Conservation (phyloP, 2,888 invertebrate genomes). For the Lordiphosa andalusiaca region DNA sequence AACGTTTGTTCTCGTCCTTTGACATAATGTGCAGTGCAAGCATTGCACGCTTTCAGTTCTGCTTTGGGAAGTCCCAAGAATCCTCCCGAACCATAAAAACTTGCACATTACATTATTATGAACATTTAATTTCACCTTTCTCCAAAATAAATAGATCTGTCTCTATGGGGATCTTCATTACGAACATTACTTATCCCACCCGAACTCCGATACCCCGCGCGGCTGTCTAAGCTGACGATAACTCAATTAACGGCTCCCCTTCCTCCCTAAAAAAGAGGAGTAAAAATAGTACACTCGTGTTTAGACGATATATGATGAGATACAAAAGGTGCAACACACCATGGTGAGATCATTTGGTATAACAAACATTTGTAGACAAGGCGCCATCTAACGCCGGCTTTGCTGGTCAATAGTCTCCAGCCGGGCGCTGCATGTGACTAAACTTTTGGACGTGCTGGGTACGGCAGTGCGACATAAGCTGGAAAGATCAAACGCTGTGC, state of each 20-base stretch:
- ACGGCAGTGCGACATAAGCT: constrained; percentile 29
- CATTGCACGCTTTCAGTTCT: no score
- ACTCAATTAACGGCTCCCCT: constrained; percentile 37
- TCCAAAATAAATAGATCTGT: no score
- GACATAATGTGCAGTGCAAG: no score
- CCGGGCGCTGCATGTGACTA: constrained; percentile 36
- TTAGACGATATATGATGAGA: constrained; percentile 5
- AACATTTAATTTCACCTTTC: no score
- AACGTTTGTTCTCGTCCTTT: no score
- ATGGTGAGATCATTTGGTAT: constrained; percentile 38
- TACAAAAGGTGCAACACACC: constrained; percentile 11
- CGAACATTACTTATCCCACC: neutral
- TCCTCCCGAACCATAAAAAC: no score
- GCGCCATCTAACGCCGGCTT: constrained; percentile 56
- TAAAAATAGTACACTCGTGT: constrained; percentile 6
- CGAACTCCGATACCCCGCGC: no score
- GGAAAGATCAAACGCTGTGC: constrained; percentile 44
- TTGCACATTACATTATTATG: no score
- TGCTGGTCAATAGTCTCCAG: constrained; percentile 30
- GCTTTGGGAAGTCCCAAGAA: no score
- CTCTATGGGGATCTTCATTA: no score
- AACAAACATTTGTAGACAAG: constrained; percentile 47
- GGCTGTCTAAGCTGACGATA: constrained; percentile 13
- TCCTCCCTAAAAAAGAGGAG: neutral
- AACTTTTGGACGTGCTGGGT: constrained; percentile 42